These are phyloP conservation scores for Cacoxenus indagator DNA, from an alignment of 2,888 invertebrate species.

Conservation along the genomic window DNA sequence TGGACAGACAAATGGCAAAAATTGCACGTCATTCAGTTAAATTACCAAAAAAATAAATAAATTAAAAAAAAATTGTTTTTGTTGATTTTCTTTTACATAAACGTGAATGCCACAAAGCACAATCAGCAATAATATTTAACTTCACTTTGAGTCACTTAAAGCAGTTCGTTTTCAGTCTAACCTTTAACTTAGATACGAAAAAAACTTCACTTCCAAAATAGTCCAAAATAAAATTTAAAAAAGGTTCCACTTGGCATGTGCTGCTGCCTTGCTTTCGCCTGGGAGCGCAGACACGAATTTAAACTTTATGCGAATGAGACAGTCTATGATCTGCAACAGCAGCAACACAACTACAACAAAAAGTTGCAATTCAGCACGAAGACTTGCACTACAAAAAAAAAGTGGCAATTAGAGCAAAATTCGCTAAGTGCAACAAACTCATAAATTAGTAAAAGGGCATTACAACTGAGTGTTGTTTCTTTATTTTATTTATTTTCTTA, in stretches of 20 bases:
- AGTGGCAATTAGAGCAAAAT: constrained; percentile 6
- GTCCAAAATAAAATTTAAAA: no score
- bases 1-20: neutral
- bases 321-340: constrained; percentile 6
- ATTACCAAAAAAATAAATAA: no score
- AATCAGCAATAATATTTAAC: neutral
- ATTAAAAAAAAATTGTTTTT: neutral
- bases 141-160: neutral
- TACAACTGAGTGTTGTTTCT: constrained; percentile 2
- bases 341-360: no score
- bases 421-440: constrained; percentile 55
- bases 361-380: neutral
- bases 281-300: constrained; percentile 43
- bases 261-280: neutral
- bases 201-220: no score
- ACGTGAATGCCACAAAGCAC: neutral
- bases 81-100: neutral
- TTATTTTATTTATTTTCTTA: constrained; percentile 17
- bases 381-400: neutral
- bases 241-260: no score
- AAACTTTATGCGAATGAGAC: constrained; percentile 51
- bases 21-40: neutral
- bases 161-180: neutral
- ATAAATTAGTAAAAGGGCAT: constrained; percentile 43
- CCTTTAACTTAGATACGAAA: constrained; percentile 6